Base-by-base conservation (phyloP, 2,113 vertebrate species). In the Nycticebus coucang region DNA sequence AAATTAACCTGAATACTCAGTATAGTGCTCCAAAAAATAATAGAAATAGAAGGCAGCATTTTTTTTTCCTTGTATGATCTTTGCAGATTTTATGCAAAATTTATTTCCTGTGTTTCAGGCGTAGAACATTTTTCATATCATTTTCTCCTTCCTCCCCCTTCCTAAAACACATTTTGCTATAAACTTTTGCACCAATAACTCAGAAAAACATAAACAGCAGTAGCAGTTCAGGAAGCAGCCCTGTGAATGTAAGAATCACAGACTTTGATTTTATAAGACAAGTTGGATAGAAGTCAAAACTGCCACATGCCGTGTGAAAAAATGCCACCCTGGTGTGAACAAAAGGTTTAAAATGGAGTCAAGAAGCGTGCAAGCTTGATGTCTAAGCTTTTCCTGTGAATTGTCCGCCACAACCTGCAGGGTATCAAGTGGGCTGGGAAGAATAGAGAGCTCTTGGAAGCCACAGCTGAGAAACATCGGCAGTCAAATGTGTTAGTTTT, bases 301-400 rank as follows among this genome's bases (percentile, higher is more conserved):
- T 98, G 98, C 98, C 98, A 98, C 99, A 99, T 98, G 98, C 96
- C 89, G 98, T 98, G 98, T 98, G 98, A 98, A 99, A 98, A 99
- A 99, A 99, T 99, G 98, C 99, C 99, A 99, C 99, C 99, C 98
- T 81, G 97, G 98, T 98, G 98, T 98, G 98, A 99, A 99, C 98
- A 98, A 99, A 99, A 98, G 98, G 98, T 98, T 98, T 98, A 99
- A 98, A 98, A 99, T 98, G 98, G 98, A 99, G 98, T 98, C 98
- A 99, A 98, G 98, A 98, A 98, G 98, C 98, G 24, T 98, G 98
- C 97, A 98, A 98, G 98, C 99, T 98, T 97, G 93, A 96, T 98
- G 98, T 98, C 98, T 98, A 98, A 99, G 99, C 98, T 98, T 98
- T 99, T 98, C 98, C 98, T 98, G 98, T 98, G 98, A 98, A 98